These are phyloP conservation scores for Acanthoscelides obtectus DNA, from an alignment of 2,888 invertebrate species.

Conservation along the genomic window DNA sequence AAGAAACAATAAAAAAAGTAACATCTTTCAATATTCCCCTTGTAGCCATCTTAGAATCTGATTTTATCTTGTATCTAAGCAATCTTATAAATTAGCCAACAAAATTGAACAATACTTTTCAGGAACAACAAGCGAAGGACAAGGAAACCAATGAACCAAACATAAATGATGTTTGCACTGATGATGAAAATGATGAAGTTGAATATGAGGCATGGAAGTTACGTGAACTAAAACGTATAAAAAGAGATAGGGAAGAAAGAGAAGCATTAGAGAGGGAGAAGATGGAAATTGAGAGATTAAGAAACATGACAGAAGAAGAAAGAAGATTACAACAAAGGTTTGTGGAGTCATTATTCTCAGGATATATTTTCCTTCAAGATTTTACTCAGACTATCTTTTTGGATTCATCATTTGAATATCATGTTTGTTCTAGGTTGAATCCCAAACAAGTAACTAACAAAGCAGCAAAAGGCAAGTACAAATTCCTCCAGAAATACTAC, in stretches of 20 bases:
- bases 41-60: no score
- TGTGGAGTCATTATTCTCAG: neutral
- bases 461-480: constrained; percentile 95
- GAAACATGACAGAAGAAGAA: constrained; percentile 95
- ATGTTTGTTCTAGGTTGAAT: constrained; percentile 57
- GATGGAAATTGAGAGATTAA: constrained; percentile 81
- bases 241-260: constrained; percentile 92
- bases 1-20: constrained; percentile 71
- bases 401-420: no score
- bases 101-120: neutral
- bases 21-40: neutral
- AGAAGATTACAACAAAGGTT: constrained; percentile 71
- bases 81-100: no score
- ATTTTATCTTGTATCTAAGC: no score
- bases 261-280: constrained; percentile 85
- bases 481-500: constrained; percentile 98
- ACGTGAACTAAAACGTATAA: constrained; percentile 91
- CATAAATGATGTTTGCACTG: constrained; percentile 83
- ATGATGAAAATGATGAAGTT: constrained; percentile 93
- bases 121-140: constrained; percentile 64
- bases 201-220: constrained; percentile 98
- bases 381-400: neutral
- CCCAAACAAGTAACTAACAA: constrained; percentile 93
- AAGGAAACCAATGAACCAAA: constrained; percentile 70
- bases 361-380: constrained; percentile 25